Evolutionary conservation across 1,140 invertebrate species (phyloP), one percentile per base, ranked within the genome.

Genomic region (Plodia interpunctella): DNA sequence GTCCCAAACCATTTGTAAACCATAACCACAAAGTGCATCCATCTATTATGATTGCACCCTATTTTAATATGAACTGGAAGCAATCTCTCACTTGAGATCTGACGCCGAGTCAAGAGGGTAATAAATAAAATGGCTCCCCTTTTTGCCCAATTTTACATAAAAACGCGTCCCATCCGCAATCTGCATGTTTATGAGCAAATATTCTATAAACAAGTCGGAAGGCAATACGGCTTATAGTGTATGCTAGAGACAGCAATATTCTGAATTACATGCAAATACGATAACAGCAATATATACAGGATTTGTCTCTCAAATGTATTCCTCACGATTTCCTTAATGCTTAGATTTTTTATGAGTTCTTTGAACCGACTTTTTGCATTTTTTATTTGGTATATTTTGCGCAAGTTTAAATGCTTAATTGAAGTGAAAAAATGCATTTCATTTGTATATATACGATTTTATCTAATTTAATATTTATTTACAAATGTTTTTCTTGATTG

Each of bases 161-260:
- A 88, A 87, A 85, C 74, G 72, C 74, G 80, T 83, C 80, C 76
- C 83, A 83, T 80, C 83, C 82, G 79, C 83, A 89, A 89, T 89
- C 87, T 89, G 80, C 87, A 89, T 87, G 87, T 89, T 89, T 89
- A 89, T 89, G 85, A 86, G 80, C 70, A 82, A 85, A 87, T 87
- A 87, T 89, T 89, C 83, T 87, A 89, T 89, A 85, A 87, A 87
- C 82, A 87, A 83, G 76, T 77, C 72, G 70, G 72, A 72, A 72
- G 70, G 71, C 74, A 70, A 67, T 72, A 67, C 67, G 70, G 74
- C 69, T 75, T 72, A 74, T 78, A 60, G 72, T 76, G 66, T 73
- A 76, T 68, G 69, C 59, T 70, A 70, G 76, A 70, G 75, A 75
- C 75, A 82, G 78, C 77, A 87, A 83, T 87, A 84, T 74, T 74